Base-by-base conservation (phyloP, 2,888 invertebrate genomes). In the Brachyptera risi region DNA sequence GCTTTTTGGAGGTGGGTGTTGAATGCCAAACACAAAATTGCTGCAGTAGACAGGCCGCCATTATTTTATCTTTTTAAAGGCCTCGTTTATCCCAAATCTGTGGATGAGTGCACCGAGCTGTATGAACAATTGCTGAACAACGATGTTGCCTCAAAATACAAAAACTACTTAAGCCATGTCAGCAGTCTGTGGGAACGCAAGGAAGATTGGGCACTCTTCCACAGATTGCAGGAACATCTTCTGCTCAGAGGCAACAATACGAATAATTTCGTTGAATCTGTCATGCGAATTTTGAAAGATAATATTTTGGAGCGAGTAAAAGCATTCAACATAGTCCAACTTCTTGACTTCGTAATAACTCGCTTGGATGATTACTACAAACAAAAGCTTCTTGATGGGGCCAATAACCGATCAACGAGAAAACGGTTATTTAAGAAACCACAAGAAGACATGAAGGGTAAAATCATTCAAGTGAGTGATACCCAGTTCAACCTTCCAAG, bases 1-100 rank as follows among this genome's bases (percentile, higher is more conserved):
- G 58, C 58, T 4, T n/a, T 49, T 2, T 58, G 58, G 49, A 21
- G 58, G 1, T 58, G 47, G 31, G 2, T 58, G n/a, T 23, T n/a
- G 27, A 35, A 58, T 9, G 31, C 27, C 13, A 57, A 38, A n/a
- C 57, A 42, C 21, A 19, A 21, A 21, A 26, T 57, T n/a, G 11
- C 17, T 15, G 19, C n/a, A 17, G 2, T 24, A 1, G 57, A 47
- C 19, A 47, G 47, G 23, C 24, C 24, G 13, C 4, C 23, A 21
- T 23, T 47, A n/a, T 47, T 21, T 24, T 21, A 24, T 13, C 13
- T 13, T 13, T 51, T 51, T 27, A 51, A 51, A 27, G 7, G 15
- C 7, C 4, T 51, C 1, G 19, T 26, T 15, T 27, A 31, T 17
- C 3, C 51, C 4, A n/a, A 51, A 51, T 31, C 31, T 11, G 31